These are phyloP conservation scores for Invenusta paracnida DNA, from an alignment of 2,888 invertebrate species.

Conservation along the genomic window DNA sequence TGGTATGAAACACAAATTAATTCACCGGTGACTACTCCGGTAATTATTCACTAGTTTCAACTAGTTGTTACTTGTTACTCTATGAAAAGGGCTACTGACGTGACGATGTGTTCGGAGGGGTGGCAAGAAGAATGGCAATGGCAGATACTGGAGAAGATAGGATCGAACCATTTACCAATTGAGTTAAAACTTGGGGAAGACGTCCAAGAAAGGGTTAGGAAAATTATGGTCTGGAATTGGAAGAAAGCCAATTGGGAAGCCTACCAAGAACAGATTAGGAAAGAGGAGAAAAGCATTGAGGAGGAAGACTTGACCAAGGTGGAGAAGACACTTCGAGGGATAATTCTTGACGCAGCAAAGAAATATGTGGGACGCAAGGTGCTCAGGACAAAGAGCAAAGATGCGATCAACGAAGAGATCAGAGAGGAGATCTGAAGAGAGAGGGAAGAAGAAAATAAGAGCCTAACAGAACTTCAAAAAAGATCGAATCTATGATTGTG, in stretches of 20 bases:
- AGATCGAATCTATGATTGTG: background rate
- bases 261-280: background rate
- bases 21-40: no score
- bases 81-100: no score
- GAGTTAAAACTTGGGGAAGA: background rate
- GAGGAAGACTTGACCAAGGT: background rate
- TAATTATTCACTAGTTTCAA: no score
- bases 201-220: no score
- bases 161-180: no score
- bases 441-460: background rate
- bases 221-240: no score
- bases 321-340: background rate
- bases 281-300: background rate
- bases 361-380: background rate
- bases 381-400: background rate
- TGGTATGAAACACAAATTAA: no score
- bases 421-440: background rate
- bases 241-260: background rate
- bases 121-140: no score
- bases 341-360: background rate
- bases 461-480: background rate
- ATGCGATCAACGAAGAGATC: background rate
- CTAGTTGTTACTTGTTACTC: no score
- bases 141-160: no score
- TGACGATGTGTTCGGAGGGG: background rate